Evolutionary conservation across 2,113 vertebrate genomes (phyloP), one percentile per base, ranked within the genome.

Genomic region (Nycticorax nycticorax): DNA sequence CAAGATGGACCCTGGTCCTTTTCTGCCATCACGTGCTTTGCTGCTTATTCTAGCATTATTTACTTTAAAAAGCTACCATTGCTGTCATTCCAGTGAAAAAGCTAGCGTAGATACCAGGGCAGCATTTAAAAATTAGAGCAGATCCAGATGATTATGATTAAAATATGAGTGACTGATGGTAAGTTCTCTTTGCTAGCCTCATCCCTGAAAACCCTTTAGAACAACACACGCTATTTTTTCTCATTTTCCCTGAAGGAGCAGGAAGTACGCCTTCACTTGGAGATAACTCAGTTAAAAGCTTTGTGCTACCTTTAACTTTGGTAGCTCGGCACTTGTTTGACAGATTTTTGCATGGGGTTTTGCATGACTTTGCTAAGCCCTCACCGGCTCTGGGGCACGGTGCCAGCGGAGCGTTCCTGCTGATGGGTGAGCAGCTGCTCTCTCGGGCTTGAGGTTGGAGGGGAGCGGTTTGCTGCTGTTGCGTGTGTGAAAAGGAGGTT

Each of bases 401-500:
- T 52, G 77, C 89, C 71, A n/a, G 50, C 48, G 45, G 37, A 91
- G 37, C 73, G 92, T 96, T 96, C 86, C 77, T 89, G 85, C 23
- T 53, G 77, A 17, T 59, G 76, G 47, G 45, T 60, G 57, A 95
- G 71, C 85, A 92, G 82, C 85, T 92, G 11, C 60, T 81, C 78
- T 85, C 21, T 86, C 26, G n/a, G 47, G 45, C 71, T 48, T 27
- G 39, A 78, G 77, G 64, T 2, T 85, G 82, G 72, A 95, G 89
- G 78, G 88, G 64, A 16, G 45, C 19, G 12, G 26, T 89, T 85
- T 78, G 60, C 92, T 91, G 79, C 94, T 90, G 37, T 41, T 50
- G 23, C 6, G 2, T 4, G 20, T 87, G 30, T 97, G 90, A 98
- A 97, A 97, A 92, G 75, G 78, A 91, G 68, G 62, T 50, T 88